Percentiles rank a stretch among this genome's conserved stretches.
phyloP scores from a whole-genome alignment of 2,797 vertebrate species.

The Diplodus sargus region DNA sequence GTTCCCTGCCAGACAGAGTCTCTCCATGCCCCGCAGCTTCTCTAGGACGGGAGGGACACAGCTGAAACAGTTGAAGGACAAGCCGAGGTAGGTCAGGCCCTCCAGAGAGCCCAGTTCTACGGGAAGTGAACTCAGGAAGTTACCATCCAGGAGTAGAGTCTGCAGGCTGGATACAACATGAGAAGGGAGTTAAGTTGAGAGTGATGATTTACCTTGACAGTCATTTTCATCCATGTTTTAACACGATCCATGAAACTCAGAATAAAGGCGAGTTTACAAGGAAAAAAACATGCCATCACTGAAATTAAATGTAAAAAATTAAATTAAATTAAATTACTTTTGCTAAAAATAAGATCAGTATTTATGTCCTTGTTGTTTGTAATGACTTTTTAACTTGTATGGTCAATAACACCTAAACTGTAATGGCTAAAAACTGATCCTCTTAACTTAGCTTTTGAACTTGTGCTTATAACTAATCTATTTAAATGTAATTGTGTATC shows the following conservation, averaged over 20 bases:
- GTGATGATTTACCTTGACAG: neutral
- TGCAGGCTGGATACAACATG: conserved; percentile 87
- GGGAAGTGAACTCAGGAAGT: conserved; percentile 91
- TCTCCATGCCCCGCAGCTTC: conserved; percentile 89
- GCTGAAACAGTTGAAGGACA: conserved; percentile 95
- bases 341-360: no score
- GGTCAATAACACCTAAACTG: no score
- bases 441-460: no score
- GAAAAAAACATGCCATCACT: neutral
- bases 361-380: no score
- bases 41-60: conserved; percentile 90
- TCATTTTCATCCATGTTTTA: neutral
- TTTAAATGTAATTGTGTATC: no score
- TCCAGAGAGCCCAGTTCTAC: conserved; percentile 91
- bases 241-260: neutral
- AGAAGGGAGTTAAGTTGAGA: neutral
- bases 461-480: no score
- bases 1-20: conserved; percentile 96
- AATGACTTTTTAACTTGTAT: no score
- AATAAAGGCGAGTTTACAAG: no score
- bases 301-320: no score
- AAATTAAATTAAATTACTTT: no score
- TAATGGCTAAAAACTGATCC: no score
- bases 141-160: conserved; percentile 95
- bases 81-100: conserved; percentile 90